These are phyloP conservation scores for Hormiphora californensis DNA, from an alignment of 37 sponge, comb jelly and placozoan genomes.

Conservation along the genomic window DNA sequence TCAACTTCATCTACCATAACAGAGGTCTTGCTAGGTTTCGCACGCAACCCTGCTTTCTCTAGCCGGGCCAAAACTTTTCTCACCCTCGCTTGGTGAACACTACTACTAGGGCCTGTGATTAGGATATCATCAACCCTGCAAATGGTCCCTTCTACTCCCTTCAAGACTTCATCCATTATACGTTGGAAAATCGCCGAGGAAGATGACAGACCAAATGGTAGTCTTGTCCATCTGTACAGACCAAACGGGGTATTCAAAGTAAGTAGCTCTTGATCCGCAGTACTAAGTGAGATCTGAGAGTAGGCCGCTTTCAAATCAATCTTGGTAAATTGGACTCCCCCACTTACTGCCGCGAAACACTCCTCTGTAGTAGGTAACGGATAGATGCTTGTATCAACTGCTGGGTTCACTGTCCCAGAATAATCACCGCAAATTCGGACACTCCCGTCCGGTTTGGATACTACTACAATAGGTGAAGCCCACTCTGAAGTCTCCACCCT, in stretches of 20 bases:
- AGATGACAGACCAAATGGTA: slow-evolving; percentile 58
- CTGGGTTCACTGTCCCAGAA: slow-evolving; percentile 58
- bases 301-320: slow-evolving; percentile 57
- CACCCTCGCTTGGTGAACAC: neutral
- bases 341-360: slow-evolving; percentile 38
- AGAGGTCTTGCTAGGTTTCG: neutral
- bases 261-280: neutral
- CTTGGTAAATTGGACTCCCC: slow-evolving; percentile 57
- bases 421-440: slow-evolving; percentile 61
- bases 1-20: neutral
- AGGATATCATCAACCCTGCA: slow-evolving; percentile 56
- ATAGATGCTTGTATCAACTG: slow-evolving; percentile 23
- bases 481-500: too few species aligned
- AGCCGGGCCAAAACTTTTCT: neutral
- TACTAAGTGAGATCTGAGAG: neutral
- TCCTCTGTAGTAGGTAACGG: slow-evolving; percentile 61
- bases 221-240: slow-evolving; percentile 50
- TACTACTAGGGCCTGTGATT: slow-evolving; percentile 20
- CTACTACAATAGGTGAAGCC: slow-evolving; percentile 62
- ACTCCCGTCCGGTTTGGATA: slow-evolving; percentile 54
- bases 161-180: slow-evolving; percentile 54
- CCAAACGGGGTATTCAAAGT: slow-evolving; percentile 58
- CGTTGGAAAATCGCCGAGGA: slow-evolving; percentile 60
- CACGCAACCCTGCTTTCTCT: neutral
- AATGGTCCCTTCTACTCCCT: slow-evolving; percentile 10